Conservation (phyloP, 2,888 invertebrate genomes). For the Tuberolachnus salignus region DNA sequence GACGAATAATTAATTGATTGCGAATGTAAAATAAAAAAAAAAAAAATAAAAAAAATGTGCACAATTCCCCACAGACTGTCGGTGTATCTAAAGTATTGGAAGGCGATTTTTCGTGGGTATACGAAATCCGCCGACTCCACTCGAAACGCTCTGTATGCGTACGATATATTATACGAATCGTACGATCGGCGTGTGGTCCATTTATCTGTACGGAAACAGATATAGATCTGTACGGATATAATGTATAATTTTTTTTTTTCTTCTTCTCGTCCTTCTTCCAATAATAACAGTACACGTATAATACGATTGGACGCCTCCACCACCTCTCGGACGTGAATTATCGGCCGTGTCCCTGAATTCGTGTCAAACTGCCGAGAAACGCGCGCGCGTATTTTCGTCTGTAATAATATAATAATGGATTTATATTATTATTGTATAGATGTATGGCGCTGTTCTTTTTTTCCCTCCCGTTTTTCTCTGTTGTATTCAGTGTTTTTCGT, state of each 20-base stretch:
- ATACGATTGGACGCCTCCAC: constrained; percentile 17
- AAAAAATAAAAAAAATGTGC: too few species aligned
- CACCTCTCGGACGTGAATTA: constrained; percentile 23
- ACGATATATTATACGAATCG: background rate
- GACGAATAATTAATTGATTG: too few species aligned
- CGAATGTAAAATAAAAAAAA: too few species aligned
- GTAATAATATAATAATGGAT: constrained; percentile 39
- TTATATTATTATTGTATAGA: constrained; percentile 17
- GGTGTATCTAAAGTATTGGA: too few species aligned
- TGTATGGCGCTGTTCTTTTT: too few species aligned
- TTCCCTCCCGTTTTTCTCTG: too few species aligned
- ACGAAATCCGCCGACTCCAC: too few species aligned
- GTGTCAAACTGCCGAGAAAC: constrained; percentile 55
- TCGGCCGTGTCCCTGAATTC: constrained; percentile 42
- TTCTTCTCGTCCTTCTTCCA: constrained; percentile 12
- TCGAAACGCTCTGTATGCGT: constrained; percentile 29
- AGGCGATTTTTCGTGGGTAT: too few species aligned
- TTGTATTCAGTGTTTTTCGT: background rate
- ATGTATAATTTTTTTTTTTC: constrained; percentile 1
- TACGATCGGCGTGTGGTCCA: background rate
- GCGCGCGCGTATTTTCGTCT: constrained; percentile 31
- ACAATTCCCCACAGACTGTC: too few species aligned
- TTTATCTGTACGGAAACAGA: too few species aligned
- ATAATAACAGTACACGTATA: background rate
- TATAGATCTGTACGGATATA: constrained; percentile 20